These are phyloP conservation scores for Rana temporaria DNA, from an alignment of 2,113 vertebrate genomes.

Conservation along the genomic window DNA sequence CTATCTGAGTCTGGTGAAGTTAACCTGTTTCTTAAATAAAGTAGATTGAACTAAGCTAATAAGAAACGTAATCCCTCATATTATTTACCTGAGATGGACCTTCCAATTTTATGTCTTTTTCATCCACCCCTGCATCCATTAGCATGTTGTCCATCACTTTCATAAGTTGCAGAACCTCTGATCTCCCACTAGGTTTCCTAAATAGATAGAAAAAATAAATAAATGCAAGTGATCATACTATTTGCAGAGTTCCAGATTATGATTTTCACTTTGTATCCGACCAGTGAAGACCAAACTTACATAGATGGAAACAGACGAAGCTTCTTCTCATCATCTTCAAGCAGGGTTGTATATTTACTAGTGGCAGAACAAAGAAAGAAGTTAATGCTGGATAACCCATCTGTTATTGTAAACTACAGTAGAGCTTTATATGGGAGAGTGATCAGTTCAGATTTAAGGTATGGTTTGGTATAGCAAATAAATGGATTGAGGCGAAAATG, in stretches of 20 bases:
- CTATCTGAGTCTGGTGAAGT: too few species aligned
- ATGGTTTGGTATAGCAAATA: too few species aligned
- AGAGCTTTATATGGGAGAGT: too few species aligned
- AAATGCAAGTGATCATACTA: not conserved
- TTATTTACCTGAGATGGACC: conserved; percentile 79
- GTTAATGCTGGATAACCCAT: not conserved
- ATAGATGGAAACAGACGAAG: conserved; percentile 83
- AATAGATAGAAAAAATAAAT: not conserved
- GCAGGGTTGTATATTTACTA: conserved; percentile 86
- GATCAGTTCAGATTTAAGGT: too few species aligned
- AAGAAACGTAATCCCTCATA: fast-evolving
- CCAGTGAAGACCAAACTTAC: conserved; percentile 71
- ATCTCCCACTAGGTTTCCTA: conserved; percentile 84
- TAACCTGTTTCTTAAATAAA: too few species aligned
- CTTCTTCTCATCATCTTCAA: conserved; percentile 82
- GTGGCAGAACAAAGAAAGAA: conserved; percentile 48
- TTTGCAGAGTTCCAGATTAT: not conserved
- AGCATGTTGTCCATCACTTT: conserved; percentile 87
- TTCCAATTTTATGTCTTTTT: conserved; percentile 68
- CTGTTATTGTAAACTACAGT: too few species aligned
- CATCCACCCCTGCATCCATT: conserved; percentile 79
- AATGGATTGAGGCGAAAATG: too few species aligned
- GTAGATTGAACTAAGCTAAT: too few species aligned
- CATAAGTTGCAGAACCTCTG: conserved; percentile 82
- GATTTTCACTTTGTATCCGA: too few species aligned